These are phyloP conservation scores for Homarus gammarus DNA, from an alignment of 2,888 invertebrate genomes.

Conservation along the genomic window DNA sequence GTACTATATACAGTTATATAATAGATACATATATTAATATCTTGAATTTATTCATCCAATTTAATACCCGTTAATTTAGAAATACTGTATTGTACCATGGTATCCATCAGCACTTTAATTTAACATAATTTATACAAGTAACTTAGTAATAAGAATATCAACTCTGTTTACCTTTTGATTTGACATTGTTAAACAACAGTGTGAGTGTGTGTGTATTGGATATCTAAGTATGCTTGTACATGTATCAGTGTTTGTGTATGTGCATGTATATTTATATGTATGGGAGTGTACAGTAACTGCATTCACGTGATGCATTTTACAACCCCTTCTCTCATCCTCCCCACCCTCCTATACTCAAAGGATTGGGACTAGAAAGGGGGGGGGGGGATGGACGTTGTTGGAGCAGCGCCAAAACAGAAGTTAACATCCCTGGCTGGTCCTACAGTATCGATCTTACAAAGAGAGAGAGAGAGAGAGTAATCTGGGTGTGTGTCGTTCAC, in stretches of 20 bases:
- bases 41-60: too few species aligned
- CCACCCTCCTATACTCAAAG: neutral
- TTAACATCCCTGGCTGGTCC: neutral
- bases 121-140: too few species aligned
- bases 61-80: too few species aligned
- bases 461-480: neutral
- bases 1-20: too few species aligned
- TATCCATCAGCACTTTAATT: too few species aligned
- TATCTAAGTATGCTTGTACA: conserved; percentile 10
- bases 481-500: too few species aligned
- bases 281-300: neutral
- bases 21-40: too few species aligned
- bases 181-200: neutral
- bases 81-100: too few species aligned
- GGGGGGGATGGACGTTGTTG: neutral
- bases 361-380: neutral
- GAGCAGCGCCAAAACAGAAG: neutral
- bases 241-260: conserved; percentile 21
- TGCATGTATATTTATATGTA: conserved; percentile 26
- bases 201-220: conserved; percentile 1
- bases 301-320: neutral
- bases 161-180: too few species aligned
- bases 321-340: neutral
- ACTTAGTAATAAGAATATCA: too few species aligned
- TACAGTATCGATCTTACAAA: neutral